Evolutionary conservation across 2,797 vertebrate species (phyloP).

Genomic region (Channa striata): DNA sequence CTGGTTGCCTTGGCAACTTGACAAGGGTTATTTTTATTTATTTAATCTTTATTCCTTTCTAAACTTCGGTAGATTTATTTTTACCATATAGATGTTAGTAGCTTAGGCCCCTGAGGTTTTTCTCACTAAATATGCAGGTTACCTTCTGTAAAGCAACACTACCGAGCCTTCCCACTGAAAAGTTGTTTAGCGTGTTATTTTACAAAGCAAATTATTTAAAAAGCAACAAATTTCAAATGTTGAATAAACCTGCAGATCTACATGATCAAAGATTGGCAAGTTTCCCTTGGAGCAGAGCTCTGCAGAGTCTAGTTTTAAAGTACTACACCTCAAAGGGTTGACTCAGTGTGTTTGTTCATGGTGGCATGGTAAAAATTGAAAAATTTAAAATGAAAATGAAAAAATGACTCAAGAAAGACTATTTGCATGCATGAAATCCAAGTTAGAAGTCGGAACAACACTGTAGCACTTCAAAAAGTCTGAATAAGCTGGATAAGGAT

Average conservation of each 20-base stretch:
- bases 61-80: neutral
- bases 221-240: neutral
- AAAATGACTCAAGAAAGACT: neutral
- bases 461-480: neutral
- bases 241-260: neutral
- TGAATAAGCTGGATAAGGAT: no score
- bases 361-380: neutral
- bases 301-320: neutral
- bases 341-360: conserved; percentile 1
- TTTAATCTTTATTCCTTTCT: neutral
- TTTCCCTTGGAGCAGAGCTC: no score
- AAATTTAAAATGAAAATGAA: neutral
- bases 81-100: no score
- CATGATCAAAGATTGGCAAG: neutral
- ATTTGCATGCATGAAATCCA: neutral
- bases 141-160: neutral
- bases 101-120: no score
- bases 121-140: no score
- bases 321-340: neutral
- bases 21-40: no score
- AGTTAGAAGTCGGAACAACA: neutral
- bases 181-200: neutral
- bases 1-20: no score
- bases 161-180: neutral
- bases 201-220: neutral